Percentiles rank a stretch among this genome's conserved stretches.
These are phyloP conservation scores for Mycogona germanica DNA, from an alignment of 2,888 invertebrate species.

Conservation along the genomic window DNA sequence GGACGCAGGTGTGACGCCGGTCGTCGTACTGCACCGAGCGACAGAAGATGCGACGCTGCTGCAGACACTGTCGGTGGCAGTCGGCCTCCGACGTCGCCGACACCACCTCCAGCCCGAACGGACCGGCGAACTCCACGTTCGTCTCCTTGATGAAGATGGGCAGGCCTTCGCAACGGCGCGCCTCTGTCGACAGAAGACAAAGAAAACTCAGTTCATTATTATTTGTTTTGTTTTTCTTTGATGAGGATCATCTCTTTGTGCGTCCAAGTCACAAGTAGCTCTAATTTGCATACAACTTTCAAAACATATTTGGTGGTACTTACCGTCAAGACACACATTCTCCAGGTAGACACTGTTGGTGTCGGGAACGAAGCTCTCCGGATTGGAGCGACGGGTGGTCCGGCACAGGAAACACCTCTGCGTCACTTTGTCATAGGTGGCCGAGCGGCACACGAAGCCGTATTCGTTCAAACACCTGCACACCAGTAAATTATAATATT, in stretches of 20 bases:
- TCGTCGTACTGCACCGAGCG: constrained; percentile 82
- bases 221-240: too few species aligned
- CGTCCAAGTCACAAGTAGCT: too few species aligned
- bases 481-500: background rate
- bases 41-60: constrained; percentile 47
- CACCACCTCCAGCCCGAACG: constrained; percentile 77
- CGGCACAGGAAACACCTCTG: constrained; percentile 66
- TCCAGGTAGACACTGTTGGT: constrained; percentile 80
- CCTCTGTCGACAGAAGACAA: constrained; percentile 46
- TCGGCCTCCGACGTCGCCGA: constrained; percentile 75
- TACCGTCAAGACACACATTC: constrained; percentile 80
- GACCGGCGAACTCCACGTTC: constrained; percentile 72
- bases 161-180: constrained; percentile 71
- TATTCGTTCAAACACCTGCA: constrained; percentile 69
- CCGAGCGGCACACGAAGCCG: constrained; percentile 76
- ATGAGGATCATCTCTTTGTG: too few species aligned
- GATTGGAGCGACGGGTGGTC: constrained; percentile 74
- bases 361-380: constrained; percentile 69
- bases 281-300: too few species aligned
- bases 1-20: constrained; percentile 70
- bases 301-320: too few species aligned
- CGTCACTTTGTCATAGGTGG: constrained; percentile 63
- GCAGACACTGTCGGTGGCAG: constrained; percentile 72
- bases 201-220: too few species aligned
- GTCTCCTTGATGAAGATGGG: constrained; percentile 82